Evolutionary conservation across 1,140 invertebrate genomes (phyloP).

Genomic region (Platorchestia sp.): DNA sequence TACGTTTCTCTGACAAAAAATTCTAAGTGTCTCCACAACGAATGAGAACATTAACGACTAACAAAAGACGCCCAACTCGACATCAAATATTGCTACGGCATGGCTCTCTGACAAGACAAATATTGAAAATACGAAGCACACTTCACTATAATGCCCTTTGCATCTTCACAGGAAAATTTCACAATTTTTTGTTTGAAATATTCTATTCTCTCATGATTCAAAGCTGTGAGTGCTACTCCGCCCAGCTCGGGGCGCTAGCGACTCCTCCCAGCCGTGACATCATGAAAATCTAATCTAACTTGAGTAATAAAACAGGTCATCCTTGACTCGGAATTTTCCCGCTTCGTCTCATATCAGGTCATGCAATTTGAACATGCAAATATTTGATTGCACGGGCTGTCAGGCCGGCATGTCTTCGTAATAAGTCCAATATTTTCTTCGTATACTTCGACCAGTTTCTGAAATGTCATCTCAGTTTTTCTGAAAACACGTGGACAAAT

Average conservation of each 20-base stretch:
- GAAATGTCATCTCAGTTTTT: neutral
- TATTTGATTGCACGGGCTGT: neutral
- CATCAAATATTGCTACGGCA: too few relatives aligned
- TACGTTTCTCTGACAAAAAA: too few relatives aligned
- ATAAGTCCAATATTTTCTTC: neutral
- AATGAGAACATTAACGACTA: too few relatives aligned
- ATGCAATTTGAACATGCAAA: slow-evolving; percentile 1
- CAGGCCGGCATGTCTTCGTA: neutral
- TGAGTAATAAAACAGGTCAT: neutral
- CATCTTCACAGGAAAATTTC: too few relatives aligned
- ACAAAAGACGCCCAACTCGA: too few relatives aligned
- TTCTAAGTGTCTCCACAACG: too few relatives aligned
- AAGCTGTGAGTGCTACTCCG: neutral
- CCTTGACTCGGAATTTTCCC: neutral
- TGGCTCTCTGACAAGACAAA: too few relatives aligned
- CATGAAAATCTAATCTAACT: slow-evolving; percentile 1
- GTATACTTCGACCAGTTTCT: neutral
- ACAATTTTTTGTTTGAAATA: too few relatives aligned
- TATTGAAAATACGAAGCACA: too few relatives aligned
- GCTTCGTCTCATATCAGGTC: neutral
- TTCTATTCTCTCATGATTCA: neutral
- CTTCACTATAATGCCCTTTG: too few relatives aligned
- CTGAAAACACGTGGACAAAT: neutral
- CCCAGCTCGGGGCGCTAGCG: neutral
- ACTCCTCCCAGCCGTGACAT: neutral